phyloP scores from a whole-genome alignment of 2,113 vertebrate species.

The Nothoprocta pentlandii region DNA sequence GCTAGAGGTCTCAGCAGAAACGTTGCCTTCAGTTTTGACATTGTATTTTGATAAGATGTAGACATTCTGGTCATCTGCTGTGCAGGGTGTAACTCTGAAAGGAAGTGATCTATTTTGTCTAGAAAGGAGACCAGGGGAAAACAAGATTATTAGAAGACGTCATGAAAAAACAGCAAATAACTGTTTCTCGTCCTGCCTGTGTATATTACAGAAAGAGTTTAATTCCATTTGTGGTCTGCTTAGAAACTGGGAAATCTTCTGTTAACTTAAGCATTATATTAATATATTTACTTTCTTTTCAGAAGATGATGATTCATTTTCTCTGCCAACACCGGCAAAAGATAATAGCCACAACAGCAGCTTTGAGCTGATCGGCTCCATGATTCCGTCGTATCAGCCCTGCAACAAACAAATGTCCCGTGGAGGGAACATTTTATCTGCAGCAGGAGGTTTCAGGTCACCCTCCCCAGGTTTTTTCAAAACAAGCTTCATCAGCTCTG shows the following conservation, averaged over 20 bases:
- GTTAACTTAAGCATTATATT: background rate
- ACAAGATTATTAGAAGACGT: background rate
- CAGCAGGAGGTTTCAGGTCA: slow-evolving; percentile 84
- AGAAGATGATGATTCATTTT: slow-evolving; percentile 93
- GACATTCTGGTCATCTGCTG: background rate
- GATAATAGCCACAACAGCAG: slow-evolving; percentile 97
- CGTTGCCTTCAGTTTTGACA: background rate
- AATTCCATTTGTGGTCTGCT: background rate
- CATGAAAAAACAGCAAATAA: background rate
- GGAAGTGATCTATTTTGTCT: background rate
- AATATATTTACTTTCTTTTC: background rate
- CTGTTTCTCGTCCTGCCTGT: background rate
- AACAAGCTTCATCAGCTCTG: slow-evolving; percentile 90
- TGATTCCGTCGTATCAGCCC: slow-evolving; percentile 96
- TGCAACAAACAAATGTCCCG: slow-evolving; percentile 82
- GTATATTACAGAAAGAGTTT: background rate
- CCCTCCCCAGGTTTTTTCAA: slow-evolving; percentile 93
- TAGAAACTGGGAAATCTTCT: background rate
- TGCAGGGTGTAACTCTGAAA: background rate
- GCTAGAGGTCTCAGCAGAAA: background rate
- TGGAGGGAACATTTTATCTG: slow-evolving; percentile 67
- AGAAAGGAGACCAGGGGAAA: background rate
- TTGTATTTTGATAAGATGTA: background rate
- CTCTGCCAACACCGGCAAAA: slow-evolving; percentile 83
- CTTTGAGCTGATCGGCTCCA: slow-evolving; percentile 93